Conservation (phyloP, 2,113 vertebrate genomes). For the Hyaena hyaena region DNA sequence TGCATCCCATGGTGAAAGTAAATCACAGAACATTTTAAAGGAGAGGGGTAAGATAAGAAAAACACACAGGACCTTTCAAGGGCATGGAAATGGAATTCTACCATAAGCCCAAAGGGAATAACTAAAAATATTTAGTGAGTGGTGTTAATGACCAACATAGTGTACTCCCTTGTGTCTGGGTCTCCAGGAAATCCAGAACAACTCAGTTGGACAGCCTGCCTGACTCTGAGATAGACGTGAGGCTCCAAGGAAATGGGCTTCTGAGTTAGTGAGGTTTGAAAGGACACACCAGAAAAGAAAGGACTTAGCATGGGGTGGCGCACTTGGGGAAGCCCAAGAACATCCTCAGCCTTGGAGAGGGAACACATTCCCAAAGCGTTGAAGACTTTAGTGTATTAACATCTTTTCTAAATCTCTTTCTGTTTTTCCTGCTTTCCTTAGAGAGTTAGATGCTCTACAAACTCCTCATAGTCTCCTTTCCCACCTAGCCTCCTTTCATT, state of each 20-base stretch:
- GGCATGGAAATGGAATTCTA: background rate
- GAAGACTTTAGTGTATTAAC: background rate
- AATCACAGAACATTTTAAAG: background rate
- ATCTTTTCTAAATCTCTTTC: background rate
- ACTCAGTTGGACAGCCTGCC: background rate
- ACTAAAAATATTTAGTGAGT: background rate
- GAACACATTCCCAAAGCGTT: background rate
- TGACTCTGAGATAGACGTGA: background rate
- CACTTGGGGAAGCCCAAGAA: background rate
- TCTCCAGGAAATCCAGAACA: background rate
- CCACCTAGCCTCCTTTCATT: background rate
- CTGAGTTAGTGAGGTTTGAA: background rate
- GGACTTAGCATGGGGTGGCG: accelerated
- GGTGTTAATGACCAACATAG: background rate
- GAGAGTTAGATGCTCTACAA: background rate
- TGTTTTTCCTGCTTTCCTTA: background rate
- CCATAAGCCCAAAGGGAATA: background rate
- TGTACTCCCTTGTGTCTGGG: background rate
- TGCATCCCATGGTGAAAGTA: background rate
- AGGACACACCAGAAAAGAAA: background rate
- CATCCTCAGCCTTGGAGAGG: background rate
- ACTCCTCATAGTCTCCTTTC: background rate
- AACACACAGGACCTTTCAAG: background rate
- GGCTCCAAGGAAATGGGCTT: background rate
- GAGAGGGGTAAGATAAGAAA: background rate